A percentile compares a stretch with the other conserved stretches of the same genome.
phyloP scores from a whole-genome alignment of 53 echinoderm and acorn worm species.

The Echinarachnius parma region DNA sequence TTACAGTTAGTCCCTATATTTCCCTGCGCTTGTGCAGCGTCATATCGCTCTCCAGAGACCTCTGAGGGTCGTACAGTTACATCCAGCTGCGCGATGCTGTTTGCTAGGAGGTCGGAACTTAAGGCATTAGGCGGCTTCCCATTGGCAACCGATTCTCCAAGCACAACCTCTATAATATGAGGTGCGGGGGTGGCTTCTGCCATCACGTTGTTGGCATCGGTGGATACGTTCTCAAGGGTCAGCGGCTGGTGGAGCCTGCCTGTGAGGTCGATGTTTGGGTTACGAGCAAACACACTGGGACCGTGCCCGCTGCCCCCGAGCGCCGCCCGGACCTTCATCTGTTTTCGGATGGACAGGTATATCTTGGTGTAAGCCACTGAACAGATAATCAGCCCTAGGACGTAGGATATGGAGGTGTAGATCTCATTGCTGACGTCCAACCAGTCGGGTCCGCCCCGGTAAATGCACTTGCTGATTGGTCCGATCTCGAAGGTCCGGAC shows the following conservation, averaged over 20 bases:
- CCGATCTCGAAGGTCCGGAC: constrained; percentile 20
- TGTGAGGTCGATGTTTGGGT: background rate
- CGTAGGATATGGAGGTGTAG: constrained; percentile 24
- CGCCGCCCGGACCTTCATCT: constrained; percentile 32
- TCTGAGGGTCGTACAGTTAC: background rate
- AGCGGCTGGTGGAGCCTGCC: background rate
- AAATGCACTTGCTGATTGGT: constrained; percentile 9
- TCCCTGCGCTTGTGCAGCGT: background rate
- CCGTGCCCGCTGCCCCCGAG: background rate
- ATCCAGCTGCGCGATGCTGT: too few species aligned
- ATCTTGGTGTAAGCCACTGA: constrained; percentile 16
- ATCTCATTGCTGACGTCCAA: constrained; percentile 34
- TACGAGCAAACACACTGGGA: background rate
- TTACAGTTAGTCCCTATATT: too few species aligned
- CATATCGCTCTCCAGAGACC: background rate
- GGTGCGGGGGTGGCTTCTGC: background rate
- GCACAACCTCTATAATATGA: background rate
- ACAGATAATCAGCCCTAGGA: constrained; percentile 16
- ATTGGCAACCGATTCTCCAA: background rate
- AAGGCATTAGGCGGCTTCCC: background rate
- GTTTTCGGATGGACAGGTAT: constrained; percentile 13
- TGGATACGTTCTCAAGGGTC: background rate
- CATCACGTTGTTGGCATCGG: background rate
- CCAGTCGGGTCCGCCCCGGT: constrained; percentile 40
- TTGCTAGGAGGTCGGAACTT: too few species aligned